A percentile compares a stretch with the other conserved stretches of the same genome.
These are phyloP conservation scores for Pseudolaguvia tuberculata DNA, from an alignment of 2,113 vertebrate genomes.

Conservation along the genomic window DNA sequence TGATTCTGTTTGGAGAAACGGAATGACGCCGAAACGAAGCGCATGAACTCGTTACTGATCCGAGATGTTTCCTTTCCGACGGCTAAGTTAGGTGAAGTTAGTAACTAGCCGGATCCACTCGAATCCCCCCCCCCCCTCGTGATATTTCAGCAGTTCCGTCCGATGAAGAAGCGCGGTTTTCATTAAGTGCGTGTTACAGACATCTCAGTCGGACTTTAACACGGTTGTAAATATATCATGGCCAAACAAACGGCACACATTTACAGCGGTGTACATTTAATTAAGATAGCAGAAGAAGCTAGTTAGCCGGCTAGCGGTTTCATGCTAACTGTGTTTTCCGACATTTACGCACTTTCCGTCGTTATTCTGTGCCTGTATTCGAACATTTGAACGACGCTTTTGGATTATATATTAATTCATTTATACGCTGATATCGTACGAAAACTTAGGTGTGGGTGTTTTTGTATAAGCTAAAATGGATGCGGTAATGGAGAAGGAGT, in stretches of 20 bases:
- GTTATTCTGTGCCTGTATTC: not conserved
- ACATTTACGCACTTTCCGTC: conserved; percentile 18
- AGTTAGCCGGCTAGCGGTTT: conserved; percentile 38
- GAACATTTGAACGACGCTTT: not conserved
- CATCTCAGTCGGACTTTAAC: not conserved
- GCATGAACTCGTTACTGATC: not conserved
- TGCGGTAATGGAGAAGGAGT: conserved; percentile 79
- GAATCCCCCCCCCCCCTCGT: not conserved
- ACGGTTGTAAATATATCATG: not conserved
- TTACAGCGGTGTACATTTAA: conserved; percentile 34
- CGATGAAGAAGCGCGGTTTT: conserved; percentile 6
- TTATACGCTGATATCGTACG: not conserved
- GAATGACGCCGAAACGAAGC: conserved; percentile 6
- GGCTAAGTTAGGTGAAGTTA: conserved; percentile 30
- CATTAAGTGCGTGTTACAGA: not conserved
- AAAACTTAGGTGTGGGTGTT: conserved; percentile 6
- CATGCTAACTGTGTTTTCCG: conserved; percentile 27
- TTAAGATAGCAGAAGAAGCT: conserved; percentile 25
- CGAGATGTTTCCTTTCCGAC: not conserved
- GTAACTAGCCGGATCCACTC: conserved; percentile 12
- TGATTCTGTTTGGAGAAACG: conserved; percentile 11
- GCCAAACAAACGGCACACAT: conserved; percentile 5
- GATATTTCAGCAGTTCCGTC: conserved; percentile 11
- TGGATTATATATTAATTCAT: not conserved
- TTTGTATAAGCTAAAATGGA: conserved; percentile 65